A percentile compares a stretch with the other conserved stretches of the same genome.
phyloP scores from a whole-genome alignment of 2,113 vertebrate species.

The Myotis yumanensis region DNA sequence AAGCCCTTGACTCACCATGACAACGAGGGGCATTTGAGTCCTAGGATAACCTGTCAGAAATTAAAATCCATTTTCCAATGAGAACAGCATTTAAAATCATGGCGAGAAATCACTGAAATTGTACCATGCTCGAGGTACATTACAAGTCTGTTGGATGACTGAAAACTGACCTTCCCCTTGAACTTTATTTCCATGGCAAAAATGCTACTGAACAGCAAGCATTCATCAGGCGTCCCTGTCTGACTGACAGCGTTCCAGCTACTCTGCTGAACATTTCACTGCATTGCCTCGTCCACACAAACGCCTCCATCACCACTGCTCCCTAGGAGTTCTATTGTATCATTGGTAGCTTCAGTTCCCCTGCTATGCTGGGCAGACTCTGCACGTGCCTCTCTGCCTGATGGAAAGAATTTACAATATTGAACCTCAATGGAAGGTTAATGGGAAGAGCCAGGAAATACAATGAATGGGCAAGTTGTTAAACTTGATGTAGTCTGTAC shows the following conservation, averaged over 20 bases:
- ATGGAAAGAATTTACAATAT: background rate
- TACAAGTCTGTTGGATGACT: background rate
- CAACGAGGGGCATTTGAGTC: background rate
- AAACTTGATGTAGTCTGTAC: background rate
- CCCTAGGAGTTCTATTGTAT: background rate
- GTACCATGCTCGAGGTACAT: background rate
- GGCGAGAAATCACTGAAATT: background rate
- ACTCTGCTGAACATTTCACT: background rate
- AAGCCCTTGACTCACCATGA: background rate
- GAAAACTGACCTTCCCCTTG: background rate
- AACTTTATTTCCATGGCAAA: background rate
- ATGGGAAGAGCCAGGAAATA: background rate
- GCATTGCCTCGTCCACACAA: background rate
- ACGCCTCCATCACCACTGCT: background rate
- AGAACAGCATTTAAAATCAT: background rate
- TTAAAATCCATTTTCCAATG: background rate
- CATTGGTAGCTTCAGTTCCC: background rate
- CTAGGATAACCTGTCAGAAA: background rate
- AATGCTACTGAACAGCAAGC: background rate
- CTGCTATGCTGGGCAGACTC: background rate
- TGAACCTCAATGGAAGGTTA: background rate
- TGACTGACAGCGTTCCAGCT: background rate
- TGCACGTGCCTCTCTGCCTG: background rate
- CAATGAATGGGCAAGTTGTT: background rate
- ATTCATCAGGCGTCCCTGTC: background rate